Evolutionary conservation across 2,113 vertebrate species (phyloP), one percentile per base, ranked within the genome.

Genomic region (Collichthys lucidus): DNA sequence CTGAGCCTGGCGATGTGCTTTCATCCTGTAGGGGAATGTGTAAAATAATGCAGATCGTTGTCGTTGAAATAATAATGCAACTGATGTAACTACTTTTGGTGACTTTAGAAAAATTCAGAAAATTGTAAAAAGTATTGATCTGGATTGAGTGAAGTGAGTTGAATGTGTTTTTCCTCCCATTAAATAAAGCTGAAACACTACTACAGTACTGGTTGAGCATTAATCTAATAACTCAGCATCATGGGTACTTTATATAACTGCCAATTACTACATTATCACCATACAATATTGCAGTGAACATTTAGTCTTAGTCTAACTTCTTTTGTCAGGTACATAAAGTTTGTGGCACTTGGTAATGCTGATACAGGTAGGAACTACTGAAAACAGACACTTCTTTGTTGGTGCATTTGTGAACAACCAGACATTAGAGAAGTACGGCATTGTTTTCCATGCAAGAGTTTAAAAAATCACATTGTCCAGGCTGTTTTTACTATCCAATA

Each of bases 1-100:
- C 2, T n/a, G 7, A 65, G 74, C 52, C 66, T 66, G 80, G 19
- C 70, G 83, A 83, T 67, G 73, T 69, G 66, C 70, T 79, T 68
- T 79, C 64, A 47, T 74, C 44, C 70, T 19, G 57, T 9, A 52
- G 55, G 50, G 53, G 79, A 56, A 77, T 50, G 56, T 20, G 57
- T 46, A 44, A 71, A 77, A 77, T 68, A 77, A 82, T n/a, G 42
- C 74, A 42, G 20, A 12, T 52, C n/a, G n/a, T 79, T 83, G 65
- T 75, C 49, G 29, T 11, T 14, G 40, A 31, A 65, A 85, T 63
- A 57, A 83, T 47, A 69, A 76, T 20, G 15, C 22, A 53, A 85
- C 5, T 17, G 24, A 61, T 47, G 62, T 14, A 52, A 11, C 50
- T 69, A 20, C 6, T 77, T 16, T 56, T 55, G 22, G 40, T 53